A percentile compares a stretch with the other conserved stretches of the same genome.
Conservation (phyloP, 1,140 invertebrate species). For the Neoseiulus cucumeris region DNA sequence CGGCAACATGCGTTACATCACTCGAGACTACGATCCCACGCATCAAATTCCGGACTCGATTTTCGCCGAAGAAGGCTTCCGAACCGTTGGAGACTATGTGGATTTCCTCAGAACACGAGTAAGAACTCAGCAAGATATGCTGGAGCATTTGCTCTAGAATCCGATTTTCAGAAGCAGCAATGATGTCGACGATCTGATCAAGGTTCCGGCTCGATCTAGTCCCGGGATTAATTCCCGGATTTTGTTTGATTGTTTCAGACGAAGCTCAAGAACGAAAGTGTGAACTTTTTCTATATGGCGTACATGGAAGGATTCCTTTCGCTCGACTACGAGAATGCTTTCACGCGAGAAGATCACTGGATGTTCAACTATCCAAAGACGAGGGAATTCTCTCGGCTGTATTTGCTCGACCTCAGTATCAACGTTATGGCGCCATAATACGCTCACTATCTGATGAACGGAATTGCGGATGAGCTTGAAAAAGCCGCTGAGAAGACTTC, state of each 20-base stretch:
- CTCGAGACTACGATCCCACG: background rate
- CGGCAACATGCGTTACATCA: background rate
- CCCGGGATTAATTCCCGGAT: too few species aligned
- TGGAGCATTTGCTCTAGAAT: too few species aligned
- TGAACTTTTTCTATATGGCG: conserved; percentile 3
- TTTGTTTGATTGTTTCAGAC: too few species aligned
- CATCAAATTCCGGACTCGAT: background rate
- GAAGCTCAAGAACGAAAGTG: background rate
- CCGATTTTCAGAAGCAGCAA: too few species aligned
- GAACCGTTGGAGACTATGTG: background rate
- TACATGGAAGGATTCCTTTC: conserved; percentile 9
- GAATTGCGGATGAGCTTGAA: background rate
- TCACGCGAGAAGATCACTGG: background rate
- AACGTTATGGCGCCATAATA: background rate
- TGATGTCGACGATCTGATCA: too few species aligned
- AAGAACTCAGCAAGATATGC: background rate
- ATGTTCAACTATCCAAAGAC: background rate
- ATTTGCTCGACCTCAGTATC: background rate
- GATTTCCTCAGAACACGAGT: background rate
- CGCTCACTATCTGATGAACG: background rate
- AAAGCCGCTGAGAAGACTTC: background rate
- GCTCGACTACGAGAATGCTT: background rate
- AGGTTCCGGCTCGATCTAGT: too few species aligned
- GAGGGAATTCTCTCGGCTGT: background rate
- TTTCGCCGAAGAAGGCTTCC: background rate